phyloP scores from a whole-genome alignment of 2,113 vertebrate species.

The Sceloporus undulatus region DNA sequence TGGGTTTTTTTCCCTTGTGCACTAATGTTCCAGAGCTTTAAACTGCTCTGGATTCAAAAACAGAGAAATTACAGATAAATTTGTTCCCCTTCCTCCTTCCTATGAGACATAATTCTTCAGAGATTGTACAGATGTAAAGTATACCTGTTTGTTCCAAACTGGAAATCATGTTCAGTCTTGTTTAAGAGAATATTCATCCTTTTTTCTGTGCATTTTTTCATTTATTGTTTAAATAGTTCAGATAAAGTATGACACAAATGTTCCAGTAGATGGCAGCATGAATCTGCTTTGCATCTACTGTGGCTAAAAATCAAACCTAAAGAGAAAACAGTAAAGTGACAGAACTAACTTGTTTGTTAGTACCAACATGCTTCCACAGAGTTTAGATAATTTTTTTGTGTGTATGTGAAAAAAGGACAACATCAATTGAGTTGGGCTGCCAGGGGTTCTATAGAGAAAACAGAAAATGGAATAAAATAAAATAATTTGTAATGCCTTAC shows the following conservation, averaged over 20 bases:
- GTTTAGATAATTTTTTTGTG: background rate
- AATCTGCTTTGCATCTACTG: conserved; percentile 49
- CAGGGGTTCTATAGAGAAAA: background rate
- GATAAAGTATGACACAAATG: conserved; percentile 1
- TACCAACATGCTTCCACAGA: background rate
- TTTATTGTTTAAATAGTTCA: background rate
- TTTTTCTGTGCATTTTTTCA: background rate
- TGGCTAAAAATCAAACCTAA: background rate
- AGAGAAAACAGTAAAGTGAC: background rate
- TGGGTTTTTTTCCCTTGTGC: background rate
- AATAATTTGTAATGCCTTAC: background rate
- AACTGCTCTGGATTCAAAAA: background rate
- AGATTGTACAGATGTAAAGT: background rate
- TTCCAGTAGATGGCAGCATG: conserved; percentile 82
- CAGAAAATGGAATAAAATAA: background rate
- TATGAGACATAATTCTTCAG: background rate
- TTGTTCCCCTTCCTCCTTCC: no score
- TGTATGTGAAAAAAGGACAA: background rate
- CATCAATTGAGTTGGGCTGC: background rate
- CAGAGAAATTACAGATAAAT: background rate
- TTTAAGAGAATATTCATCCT: background rate
- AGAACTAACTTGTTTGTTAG: background rate
- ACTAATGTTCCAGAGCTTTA: background rate
- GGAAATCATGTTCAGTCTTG: background rate
- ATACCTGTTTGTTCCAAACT: background rate